These are phyloP conservation scores for Hemistola chrysoprasaria DNA, from an alignment of 2,888 invertebrate species.

Conservation along the genomic window DNA sequence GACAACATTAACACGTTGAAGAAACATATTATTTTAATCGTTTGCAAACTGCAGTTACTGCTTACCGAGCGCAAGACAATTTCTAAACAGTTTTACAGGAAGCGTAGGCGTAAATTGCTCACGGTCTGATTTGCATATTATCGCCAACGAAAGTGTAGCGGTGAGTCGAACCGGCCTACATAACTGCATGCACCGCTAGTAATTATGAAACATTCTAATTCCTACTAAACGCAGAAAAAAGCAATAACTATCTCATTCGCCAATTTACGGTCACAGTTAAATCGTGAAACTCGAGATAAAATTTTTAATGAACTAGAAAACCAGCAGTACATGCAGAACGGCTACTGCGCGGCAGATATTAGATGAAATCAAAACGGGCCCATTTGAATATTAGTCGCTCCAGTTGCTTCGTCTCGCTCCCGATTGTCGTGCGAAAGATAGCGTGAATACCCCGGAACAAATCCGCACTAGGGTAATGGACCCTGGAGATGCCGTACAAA, in stretches of 20 bases:
- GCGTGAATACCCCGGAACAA: constrained; percentile 53
- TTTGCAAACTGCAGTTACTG: constrained; percentile 33
- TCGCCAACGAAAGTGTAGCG: constrained; percentile 71
- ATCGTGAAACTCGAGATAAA: constrained; percentile 35
- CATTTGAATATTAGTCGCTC: constrained; percentile 73
- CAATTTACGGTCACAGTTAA: constrained; percentile 27
- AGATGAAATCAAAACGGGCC: constrained; percentile 55
- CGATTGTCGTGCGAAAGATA: constrained; percentile 74
- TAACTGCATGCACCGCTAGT: constrained; percentile 40
- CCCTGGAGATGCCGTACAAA: constrained; percentile 58
- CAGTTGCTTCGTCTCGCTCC: constrained; percentile 69
- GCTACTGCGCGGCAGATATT: constrained; percentile 39
- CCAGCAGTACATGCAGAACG: constrained; percentile 49
- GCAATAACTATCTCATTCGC: constrained; percentile 19
- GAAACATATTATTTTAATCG: constrained; percentile 46
- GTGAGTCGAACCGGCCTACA: constrained; percentile 56
- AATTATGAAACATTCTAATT: constrained; percentile 29
- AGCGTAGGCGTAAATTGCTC: constrained; percentile 51
- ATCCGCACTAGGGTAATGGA: constrained; percentile 55
- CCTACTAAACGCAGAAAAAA: constrained; percentile 20
- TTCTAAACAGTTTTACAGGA: constrained; percentile 48
- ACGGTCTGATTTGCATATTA: constrained; percentile 74
- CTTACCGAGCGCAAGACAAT: constrained; percentile 35
- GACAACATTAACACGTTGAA: constrained; percentile 50
- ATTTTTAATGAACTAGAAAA: constrained; percentile 45